Evolutionary conservation across 2,797 vertebrate species (phyloP).

Genomic region (Salmo trutta): DNA sequence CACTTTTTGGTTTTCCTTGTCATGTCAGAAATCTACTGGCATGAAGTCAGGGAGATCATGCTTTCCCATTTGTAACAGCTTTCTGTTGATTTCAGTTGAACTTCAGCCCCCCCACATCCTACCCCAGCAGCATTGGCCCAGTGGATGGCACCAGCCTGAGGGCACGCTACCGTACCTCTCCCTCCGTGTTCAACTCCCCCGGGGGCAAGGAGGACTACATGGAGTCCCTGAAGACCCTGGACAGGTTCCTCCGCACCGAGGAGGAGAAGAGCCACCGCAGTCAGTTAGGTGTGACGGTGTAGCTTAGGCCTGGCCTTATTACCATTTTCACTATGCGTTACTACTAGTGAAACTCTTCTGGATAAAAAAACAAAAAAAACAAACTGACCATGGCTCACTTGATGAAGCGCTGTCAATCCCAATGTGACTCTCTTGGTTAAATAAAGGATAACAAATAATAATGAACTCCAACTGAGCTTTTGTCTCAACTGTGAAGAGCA

Average conservation of each 20-base stretch:
- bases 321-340: no score
- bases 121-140: constrained; percentile 79
- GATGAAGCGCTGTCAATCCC: no score
- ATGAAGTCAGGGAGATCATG: neutral
- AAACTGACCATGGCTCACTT: no score
- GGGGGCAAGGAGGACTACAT: constrained; percentile 90
- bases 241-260: constrained; percentile 86
- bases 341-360: no score
- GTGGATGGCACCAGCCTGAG: constrained; percentile 80
- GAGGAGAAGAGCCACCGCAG: constrained; percentile 91
- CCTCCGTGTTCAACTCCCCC: constrained; percentile 85
- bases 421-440: no score
- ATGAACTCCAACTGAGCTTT: no score
- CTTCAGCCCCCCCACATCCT: constrained; percentile 77
- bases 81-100: constrained; percentile 67
- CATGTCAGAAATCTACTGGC: neutral
- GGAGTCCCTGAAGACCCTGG: constrained; percentile 85
- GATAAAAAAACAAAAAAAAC: no score
- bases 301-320: no score
- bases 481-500: neutral
- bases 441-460: no score
- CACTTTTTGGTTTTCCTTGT: neutral
- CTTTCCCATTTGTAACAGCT: neutral
- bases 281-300: constrained; percentile 75
- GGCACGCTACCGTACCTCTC: constrained; percentile 87